phyloP scores from a whole-genome alignment of 2,888 invertebrate genomes.

The Xanthorhoe spadicearia region DNA sequence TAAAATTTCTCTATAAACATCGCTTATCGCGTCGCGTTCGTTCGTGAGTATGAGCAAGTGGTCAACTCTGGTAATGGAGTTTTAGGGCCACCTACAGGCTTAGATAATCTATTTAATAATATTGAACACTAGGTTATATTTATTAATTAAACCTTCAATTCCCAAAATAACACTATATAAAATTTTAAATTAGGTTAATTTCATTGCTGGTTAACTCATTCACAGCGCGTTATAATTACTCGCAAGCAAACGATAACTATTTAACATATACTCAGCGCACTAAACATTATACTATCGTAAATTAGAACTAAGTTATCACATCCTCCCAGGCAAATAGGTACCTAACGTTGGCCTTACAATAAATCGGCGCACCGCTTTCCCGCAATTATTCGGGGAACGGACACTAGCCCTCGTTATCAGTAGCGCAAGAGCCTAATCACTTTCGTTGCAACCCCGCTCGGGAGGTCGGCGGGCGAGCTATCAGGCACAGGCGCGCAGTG shows the following conservation, averaged over 20 bases:
- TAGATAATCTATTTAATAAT: too few species aligned
- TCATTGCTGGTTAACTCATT: too few species aligned
- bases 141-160: too few species aligned
- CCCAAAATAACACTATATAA: too few species aligned
- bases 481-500: constrained; percentile 68
- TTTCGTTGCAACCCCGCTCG: constrained; percentile 79
- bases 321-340: constrained; percentile 18
- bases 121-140: too few species aligned
- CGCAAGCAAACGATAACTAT: not conserved
- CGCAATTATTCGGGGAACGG: constrained; percentile 52
- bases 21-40: too few species aligned
- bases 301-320: constrained; percentile 19
- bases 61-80: too few species aligned
- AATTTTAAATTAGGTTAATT: too few species aligned
- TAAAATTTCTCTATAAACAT: too few species aligned
- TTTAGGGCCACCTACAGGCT: too few species aligned
- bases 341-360: constrained; percentile 26
- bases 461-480: constrained; percentile 69
- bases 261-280: not conserved
- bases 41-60: too few species aligned
- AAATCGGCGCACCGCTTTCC: constrained; percentile 44
- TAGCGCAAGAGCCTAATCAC: constrained; percentile 78
- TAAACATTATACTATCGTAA: constrained; percentile 1
- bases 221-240: too few species aligned
- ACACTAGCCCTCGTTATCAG: constrained; percentile 78